Percentiles rank a stretch among this genome's conserved stretches.
These are phyloP conservation scores for Macroglossus sobrinus DNA, from an alignment of 2,113 vertebrate species.

Conservation along the genomic window DNA sequence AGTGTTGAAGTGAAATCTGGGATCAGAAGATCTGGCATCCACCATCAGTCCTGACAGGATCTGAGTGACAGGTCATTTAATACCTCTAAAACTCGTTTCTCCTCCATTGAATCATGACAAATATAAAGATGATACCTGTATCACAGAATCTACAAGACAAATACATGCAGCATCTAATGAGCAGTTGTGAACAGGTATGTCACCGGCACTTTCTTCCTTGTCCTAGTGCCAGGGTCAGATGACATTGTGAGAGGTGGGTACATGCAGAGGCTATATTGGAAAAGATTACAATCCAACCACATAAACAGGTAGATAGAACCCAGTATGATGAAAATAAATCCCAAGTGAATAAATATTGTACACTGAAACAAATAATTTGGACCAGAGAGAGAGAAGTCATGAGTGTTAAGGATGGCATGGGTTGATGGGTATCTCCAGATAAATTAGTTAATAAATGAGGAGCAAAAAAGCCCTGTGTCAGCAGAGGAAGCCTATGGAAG, in stretches of 20 bases:
- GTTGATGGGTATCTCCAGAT: background rate
- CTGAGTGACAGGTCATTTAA: background rate
- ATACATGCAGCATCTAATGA: background rate
- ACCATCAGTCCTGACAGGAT: background rate
- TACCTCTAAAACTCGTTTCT: background rate
- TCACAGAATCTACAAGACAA: background rate
- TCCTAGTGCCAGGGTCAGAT: background rate
- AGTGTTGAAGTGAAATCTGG: background rate
- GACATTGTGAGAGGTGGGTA: background rate
- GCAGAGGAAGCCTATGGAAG: background rate
- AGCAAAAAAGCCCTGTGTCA: background rate
- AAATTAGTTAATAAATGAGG: background rate
- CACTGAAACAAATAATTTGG: background rate
- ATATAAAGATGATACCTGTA: background rate
- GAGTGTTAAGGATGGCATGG: background rate
- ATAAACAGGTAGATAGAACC: background rate
- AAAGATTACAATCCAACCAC: background rate
- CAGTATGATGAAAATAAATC: background rate
- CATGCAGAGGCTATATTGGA: fast-evolving
- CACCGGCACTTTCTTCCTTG: background rate
- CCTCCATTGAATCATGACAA: background rate
- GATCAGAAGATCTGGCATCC: background rate
- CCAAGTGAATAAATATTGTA: background rate
- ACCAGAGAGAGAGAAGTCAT: background rate
- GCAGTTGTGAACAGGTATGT: background rate